Evolutionary conservation across 2,113 vertebrate species (phyloP).

Genomic region (Engystomops pustulosus): DNA sequence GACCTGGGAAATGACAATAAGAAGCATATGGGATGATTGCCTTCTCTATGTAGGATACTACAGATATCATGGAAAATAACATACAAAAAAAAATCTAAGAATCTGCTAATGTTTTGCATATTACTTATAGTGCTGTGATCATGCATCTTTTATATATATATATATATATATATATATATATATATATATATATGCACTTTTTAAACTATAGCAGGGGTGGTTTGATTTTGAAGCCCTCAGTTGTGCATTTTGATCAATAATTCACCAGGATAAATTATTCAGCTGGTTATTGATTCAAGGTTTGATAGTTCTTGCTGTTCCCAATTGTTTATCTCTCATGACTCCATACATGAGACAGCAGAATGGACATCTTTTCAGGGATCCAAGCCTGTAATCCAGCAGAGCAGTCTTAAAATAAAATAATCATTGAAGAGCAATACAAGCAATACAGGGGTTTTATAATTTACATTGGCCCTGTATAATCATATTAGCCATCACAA

Average conservation of each 20-base stretch:
- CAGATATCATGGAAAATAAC: no score
- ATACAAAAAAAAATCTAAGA: no score
- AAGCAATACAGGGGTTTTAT: slow-evolving; percentile 30
- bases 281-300: slow-evolving; percentile 62
- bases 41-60: neutral
- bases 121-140: no score
- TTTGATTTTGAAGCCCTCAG: slow-evolving; percentile 36
- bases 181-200: neutral
- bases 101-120: no score
- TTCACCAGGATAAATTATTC: slow-evolving; percentile 66
- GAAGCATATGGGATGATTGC: neutral
- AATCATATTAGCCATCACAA: neutral
- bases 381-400: slow-evolving; percentile 46
- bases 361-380: slow-evolving; percentile 37
- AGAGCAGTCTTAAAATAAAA: neutral
- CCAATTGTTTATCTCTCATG: slow-evolving; percentile 32
- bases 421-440: neutral
- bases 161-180: no score
- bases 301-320: slow-evolving; percentile 61
- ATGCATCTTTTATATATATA: neutral
- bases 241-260: slow-evolving; percentile 63
- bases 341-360: slow-evolving; percentile 46
- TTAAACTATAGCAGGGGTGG: neutral
- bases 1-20: neutral
- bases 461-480: slow-evolving; percentile 11